Evolutionary conservation across 35 echinoderm and acorn worm genomes (phyloP).

Genomic region (Acanthaster planci): DNA sequence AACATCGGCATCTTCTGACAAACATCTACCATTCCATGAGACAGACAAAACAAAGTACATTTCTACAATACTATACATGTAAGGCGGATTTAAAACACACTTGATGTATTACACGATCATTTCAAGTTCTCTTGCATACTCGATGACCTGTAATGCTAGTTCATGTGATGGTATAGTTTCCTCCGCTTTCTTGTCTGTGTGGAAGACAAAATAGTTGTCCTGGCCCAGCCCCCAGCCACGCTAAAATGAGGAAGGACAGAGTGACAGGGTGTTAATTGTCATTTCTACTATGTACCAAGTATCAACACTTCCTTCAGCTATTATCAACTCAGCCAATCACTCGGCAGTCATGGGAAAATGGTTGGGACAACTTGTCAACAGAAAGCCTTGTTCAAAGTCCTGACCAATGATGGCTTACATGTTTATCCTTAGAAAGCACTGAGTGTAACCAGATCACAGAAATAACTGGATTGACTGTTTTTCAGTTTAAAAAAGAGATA

Average conservation of each 20-base stretch:
- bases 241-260: constrained; percentile 39
- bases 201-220: constrained; percentile 85
- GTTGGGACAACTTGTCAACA: no score
- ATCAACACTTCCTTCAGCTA: no score
- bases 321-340: no score
- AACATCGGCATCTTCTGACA: neutral
- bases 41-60: neutral
- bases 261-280: neutral
- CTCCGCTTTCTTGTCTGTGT: constrained; percentile 92
- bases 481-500: no score
- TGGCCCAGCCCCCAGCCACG: constrained; percentile 70
- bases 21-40: neutral
- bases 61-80: neutral
- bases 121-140: constrained; percentile 97
- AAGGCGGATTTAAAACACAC: neutral
- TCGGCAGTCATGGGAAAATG: no score
- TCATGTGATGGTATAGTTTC: constrained; percentile 88
- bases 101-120: constrained; percentile 82
- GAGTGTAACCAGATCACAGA: no score
- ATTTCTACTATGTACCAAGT: no score
- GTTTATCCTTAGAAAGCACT: no score
- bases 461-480: no score
- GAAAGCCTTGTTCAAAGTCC: no score
- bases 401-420: no score
- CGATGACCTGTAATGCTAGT: constrained; percentile 88